Base-by-base conservation (phyloP, 2,888 invertebrate genomes). In the Mayetiola destructor region DNA sequence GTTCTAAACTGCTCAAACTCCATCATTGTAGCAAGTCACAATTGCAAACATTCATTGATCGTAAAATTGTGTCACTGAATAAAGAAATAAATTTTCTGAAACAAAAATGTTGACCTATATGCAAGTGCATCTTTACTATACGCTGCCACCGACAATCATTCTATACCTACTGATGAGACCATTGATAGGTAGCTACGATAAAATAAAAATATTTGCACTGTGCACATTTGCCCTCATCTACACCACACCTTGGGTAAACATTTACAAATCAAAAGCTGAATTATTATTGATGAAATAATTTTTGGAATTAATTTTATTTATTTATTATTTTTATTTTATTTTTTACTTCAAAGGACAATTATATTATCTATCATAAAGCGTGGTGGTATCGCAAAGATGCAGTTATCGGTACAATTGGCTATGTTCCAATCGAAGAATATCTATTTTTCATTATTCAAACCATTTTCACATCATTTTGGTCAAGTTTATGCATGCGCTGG, bases 301-400 rank as follows among this genome's bases (percentile, higher is more conserved):
- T n/a, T n/a, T n/a, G n/a, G n/a, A n/a, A n/a, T n/a, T n/a, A n/a
- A n/a, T n/a, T n/a, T n/a, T n/a, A n/a, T n/a, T n/a, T n/a, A n/a
- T n/a, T n/a, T n/a, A n/a, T n/a, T n/a, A n/a, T n/a, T n/a, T n/a
- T n/a, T n/a, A 18, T 39, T 16, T 39, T 39, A 18, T n/a, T 6
- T 16, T 16, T 16, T 39, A 55, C 55, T 5, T 36, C 55, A 14
- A 36, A 36, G 55, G 55, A 55, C 21, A 55, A 55, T 37, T 55
- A 55, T 9, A 55, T 55, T 23, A 55, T 55, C 14, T 55, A 55
- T 27, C 23, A 55, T 9, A 55, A 55, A 55, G 55, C 55, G n/a
- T 55, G 55, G 55, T 55, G 55, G 55, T 55, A 55, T 55, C 55
- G 55, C 2, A 55, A 55, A 36, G 55, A 55, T 32, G 55, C 55